Percentiles rank a stretch among this genome's conserved stretches.
Evolutionary conservation across 2,888 invertebrate genomes (phyloP).

Genomic region (Exephanes ischioxanthus): DNA sequence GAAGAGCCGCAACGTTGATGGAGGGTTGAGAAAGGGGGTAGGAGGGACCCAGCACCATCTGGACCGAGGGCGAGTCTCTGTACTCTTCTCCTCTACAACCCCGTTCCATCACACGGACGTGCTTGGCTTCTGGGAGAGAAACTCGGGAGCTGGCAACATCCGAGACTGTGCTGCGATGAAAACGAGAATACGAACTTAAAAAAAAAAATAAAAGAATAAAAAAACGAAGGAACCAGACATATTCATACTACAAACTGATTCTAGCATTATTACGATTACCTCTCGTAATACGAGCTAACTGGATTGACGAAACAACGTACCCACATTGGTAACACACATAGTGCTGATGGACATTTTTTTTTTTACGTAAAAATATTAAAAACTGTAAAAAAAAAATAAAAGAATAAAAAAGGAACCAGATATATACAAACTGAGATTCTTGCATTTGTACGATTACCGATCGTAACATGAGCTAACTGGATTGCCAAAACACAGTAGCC

Average conservation of each 20-base stretch:
- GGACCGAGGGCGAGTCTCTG: conserved; percentile 59
- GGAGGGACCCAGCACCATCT: conserved; percentile 60
- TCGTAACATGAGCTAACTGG: background rate
- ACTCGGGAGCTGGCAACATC: conserved; percentile 14
- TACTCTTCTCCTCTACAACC: conserved; percentile 39
- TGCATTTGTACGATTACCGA: background rate
- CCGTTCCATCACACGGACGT: conserved; percentile 51
- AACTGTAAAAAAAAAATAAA: background rate
- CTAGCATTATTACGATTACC: background rate
- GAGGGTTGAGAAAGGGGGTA: conserved; percentile 15
- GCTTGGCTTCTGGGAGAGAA: conserved; percentile 61
- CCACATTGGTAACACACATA: no score
- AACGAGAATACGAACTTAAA: background rate
- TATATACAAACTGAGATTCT: background rate
- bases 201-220: background rate
- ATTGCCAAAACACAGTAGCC: background rate
- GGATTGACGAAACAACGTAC: background rate
- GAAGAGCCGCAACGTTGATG: conserved; percentile 27
- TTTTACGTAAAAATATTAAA: background rate
- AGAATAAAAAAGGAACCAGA: background rate
- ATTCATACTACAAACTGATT: background rate
- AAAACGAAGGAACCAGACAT: background rate
- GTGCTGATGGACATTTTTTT: background rate
- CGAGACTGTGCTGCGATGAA: background rate
- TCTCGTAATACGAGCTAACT: background rate